These are phyloP conservation scores for Typhlomys cinereus DNA, from an alignment of 2,113 vertebrate species.

Conservation along the genomic window DNA sequence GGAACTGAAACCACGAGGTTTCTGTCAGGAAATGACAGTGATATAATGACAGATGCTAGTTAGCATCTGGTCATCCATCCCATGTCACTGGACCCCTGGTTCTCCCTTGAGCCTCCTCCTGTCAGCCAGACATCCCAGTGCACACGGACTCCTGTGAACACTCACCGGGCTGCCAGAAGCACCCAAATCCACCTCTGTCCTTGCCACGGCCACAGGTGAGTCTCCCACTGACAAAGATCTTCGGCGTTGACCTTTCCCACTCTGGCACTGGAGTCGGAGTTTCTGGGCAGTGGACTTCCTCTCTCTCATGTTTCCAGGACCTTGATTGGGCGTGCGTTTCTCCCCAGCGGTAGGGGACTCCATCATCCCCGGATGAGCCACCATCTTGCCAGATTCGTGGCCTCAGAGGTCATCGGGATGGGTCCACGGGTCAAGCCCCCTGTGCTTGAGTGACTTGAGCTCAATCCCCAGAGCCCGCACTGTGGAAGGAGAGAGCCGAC, in stretches of 20 bases:
- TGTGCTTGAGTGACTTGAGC: too few species aligned
- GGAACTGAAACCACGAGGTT: not conserved
- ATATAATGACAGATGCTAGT: not conserved
- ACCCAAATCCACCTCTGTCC: not conserved
- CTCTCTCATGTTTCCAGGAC: not conserved
- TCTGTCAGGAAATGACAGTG: not conserved
- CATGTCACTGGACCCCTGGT: not conserved
- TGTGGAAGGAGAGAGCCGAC: not conserved
- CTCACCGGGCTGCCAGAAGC: rapidly evolving
- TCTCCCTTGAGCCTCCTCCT: not conserved
- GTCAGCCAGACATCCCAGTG: not conserved
- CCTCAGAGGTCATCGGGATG: too few species aligned
- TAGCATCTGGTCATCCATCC: not conserved
- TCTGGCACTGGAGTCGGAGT: not conserved
- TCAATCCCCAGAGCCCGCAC: not conserved
- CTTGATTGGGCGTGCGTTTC: not conserved
- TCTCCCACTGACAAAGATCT: not conserved
- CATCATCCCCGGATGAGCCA: not conserved
- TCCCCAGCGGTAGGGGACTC: too few species aligned
- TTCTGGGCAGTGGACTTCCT: not conserved
- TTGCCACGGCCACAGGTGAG: too few species aligned
- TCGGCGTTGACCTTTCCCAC: too few species aligned
- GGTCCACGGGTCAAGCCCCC: too few species aligned
- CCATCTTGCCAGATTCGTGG: not conserved
- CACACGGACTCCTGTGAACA: rapidly evolving